Evolutionary conservation across 37 sponge, comb jelly and placozoan genomes (phyloP).

Genomic region (Oopsacas minuta): DNA sequence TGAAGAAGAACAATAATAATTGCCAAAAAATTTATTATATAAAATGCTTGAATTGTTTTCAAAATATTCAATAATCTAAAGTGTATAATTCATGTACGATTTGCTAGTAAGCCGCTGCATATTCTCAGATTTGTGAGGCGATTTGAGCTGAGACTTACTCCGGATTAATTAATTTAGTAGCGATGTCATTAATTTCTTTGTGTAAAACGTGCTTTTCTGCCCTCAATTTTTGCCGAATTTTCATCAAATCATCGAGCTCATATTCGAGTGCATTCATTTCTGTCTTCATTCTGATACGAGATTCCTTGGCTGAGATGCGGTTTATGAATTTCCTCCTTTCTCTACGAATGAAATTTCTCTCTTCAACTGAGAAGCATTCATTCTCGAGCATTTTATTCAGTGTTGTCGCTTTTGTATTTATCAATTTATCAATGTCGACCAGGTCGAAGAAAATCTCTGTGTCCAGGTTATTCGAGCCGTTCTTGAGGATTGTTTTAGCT

Average conservation of each 20-base stretch:
- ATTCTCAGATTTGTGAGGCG: too few species aligned
- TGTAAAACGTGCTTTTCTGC: background rate
- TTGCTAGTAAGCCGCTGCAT: too few species aligned
- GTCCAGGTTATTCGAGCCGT: background rate
- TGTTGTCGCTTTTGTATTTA: background rate
- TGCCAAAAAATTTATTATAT: too few species aligned
- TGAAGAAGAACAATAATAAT: too few species aligned
- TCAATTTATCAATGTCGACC: background rate
- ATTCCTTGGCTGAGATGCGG: background rate
- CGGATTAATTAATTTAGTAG: background rate
- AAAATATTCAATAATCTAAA: too few species aligned
- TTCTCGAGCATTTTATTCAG: background rate
- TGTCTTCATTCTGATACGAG: background rate
- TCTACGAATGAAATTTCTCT: background rate
- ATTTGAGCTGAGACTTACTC: background rate
- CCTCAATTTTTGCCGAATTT: background rate
- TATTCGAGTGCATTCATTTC: background rate
- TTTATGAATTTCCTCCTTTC: background rate
- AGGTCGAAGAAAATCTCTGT: background rate
- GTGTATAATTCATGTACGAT: too few species aligned
- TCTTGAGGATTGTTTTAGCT: background rate
- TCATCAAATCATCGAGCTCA: background rate
- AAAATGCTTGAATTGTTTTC: too few species aligned
- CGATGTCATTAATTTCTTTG: conserved; percentile 3
- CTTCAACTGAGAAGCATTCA: background rate